A percentile compares a stretch with the other conserved stretches of the same genome.
These are phyloP conservation scores for Amphipoea lucens DNA, from an alignment of 2,888 invertebrate species.

Conservation along the genomic window DNA sequence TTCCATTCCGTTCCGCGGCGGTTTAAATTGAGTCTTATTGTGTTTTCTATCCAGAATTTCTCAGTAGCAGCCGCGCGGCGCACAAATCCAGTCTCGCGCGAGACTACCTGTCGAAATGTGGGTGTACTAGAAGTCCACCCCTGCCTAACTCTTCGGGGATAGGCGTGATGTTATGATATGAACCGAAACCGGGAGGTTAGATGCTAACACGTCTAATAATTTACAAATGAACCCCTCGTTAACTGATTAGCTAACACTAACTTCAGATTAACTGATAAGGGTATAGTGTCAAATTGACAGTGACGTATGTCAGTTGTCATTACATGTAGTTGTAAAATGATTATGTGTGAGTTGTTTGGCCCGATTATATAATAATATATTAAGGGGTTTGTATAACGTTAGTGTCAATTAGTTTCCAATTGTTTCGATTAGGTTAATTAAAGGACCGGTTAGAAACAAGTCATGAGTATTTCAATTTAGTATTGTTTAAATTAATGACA, in stretches of 20 bases:
- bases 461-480: no score
- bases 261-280: slow-evolving; percentile 37
- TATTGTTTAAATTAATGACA: neutral
- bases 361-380: neutral
- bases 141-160: neutral
- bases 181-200: neutral
- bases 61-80: neutral
- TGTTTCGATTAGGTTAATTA: neutral
- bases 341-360: slow-evolving; percentile 1
- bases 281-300: slow-evolving; percentile 27
- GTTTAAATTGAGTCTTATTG: neutral
- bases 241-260: slow-evolving; percentile 11
- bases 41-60: neutral
- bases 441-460: neutral
- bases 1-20: no score
- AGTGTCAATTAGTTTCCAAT: slow-evolving; percentile 7
- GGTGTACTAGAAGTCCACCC: neutral
- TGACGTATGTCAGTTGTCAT: slow-evolving; percentile 16
- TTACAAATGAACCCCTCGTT: slow-evolving; percentile 7
- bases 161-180: neutral
- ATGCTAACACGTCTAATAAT: neutral
- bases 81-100: no score
- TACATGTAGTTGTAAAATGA: neutral
- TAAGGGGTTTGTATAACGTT: neutral
- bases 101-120: neutral